These are phyloP conservation scores for Crotalus tigris DNA, from an alignment of 2,113 vertebrate species.

Conservation along the genomic window DNA sequence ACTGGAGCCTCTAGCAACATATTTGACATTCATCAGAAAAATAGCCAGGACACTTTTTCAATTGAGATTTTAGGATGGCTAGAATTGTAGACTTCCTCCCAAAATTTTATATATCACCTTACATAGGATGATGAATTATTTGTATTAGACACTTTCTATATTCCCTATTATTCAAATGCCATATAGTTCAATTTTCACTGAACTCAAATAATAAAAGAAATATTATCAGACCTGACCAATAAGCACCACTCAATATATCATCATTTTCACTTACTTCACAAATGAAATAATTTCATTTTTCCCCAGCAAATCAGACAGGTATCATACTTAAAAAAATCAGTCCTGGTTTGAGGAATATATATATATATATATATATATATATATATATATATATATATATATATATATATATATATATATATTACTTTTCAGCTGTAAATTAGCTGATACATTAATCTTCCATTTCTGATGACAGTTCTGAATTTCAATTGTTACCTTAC, in stretches of 20 bases:
- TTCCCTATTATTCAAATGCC: background rate
- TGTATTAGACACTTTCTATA: background rate
- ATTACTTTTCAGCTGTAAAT: background rate
- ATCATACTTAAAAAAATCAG: background rate
- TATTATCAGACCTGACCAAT: background rate
- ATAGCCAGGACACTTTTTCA: background rate
- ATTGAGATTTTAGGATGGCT: background rate
- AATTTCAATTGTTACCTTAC: background rate
- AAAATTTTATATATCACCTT: background rate
- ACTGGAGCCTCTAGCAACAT: background rate
- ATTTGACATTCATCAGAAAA: background rate
- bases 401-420: background rate
- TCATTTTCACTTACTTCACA: slow-evolving; percentile 8
- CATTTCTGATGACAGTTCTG: background rate
- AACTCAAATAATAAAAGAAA: background rate
- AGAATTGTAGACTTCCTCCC: background rate
- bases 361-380: background rate
- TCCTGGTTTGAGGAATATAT: background rate
- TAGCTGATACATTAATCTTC: background rate
- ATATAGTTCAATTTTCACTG: background rate
- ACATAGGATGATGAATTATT: background rate
- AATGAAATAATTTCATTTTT: slow-evolving; percentile 6
- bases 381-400: background rate
- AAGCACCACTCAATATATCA: background rate
- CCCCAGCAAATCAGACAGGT: background rate